Conservation (phyloP, 35 echinoderm and acorn worm species). For the Lytechinus pictus region DNA sequence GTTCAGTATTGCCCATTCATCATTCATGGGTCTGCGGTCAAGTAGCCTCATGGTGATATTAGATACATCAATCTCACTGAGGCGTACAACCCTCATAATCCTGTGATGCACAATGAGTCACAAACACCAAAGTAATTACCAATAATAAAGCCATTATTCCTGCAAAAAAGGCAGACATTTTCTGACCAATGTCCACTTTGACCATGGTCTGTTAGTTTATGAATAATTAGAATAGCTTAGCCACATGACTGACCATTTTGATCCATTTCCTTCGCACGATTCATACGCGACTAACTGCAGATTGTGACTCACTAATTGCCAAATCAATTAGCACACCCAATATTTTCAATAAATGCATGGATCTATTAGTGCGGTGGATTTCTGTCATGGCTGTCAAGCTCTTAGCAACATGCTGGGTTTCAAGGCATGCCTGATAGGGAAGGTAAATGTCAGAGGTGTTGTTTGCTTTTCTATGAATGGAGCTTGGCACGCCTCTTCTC, state of each 20-base stretch:
- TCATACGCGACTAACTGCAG: background rate
- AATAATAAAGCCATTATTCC: background rate
- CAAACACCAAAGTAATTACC: background rate
- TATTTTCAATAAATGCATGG: background rate
- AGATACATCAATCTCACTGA: background rate
- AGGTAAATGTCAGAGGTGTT: background rate
- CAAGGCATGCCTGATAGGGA: background rate
- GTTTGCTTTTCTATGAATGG: background rate
- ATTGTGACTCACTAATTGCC: background rate
- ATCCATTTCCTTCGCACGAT: background rate
- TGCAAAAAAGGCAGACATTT: background rate
- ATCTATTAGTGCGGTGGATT: background rate
- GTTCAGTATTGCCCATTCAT: background rate
- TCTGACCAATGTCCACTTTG: background rate
- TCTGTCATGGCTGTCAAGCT: background rate
- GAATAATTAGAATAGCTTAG: background rate
- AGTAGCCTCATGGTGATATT: background rate
- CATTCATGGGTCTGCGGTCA: background rate
- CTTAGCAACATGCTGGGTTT: background rate
- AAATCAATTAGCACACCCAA: slow-evolving; percentile 5
- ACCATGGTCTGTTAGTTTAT: background rate
- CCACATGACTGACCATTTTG: background rate
- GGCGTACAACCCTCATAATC: background rate
- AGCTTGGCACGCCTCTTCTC: background rate
- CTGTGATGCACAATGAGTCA: background rate